phyloP scores from a whole-genome alignment of 2,797 vertebrate species.

The Mormyrops boulengeri region DNA sequence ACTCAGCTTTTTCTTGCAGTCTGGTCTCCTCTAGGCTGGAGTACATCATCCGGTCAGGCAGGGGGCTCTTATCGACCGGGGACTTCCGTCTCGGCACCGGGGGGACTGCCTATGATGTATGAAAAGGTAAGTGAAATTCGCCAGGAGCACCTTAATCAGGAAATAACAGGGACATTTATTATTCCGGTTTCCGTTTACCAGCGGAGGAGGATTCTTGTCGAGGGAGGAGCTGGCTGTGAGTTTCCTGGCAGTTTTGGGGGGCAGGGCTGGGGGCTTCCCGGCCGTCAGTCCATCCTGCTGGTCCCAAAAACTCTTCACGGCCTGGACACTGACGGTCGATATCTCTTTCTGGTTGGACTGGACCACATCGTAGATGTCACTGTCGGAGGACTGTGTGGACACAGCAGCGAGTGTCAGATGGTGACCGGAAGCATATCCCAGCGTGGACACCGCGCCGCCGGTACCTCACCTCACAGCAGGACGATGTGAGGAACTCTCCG shows the following conservation, averaged over 20 bases:
- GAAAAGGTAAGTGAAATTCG: conserved; percentile 15
- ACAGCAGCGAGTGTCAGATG: background rate
- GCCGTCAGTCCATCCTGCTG: conserved; percentile 22
- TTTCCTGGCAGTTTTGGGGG: conserved; percentile 40
- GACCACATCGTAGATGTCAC: conserved; percentile 67
- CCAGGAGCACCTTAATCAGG: background rate
- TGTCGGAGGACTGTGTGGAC: conserved; percentile 46
- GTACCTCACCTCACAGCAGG: conserved; percentile 61
- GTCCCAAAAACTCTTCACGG: conserved; percentile 32
- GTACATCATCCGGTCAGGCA: conserved; percentile 45
- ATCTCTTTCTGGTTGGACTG: conserved; percentile 40
- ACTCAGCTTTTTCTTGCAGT: conserved; percentile 14
- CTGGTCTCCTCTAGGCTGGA: conserved; percentile 53
- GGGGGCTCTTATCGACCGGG: conserved; percentile 20
- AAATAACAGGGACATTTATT: background rate
- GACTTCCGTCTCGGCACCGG: conserved; percentile 51
- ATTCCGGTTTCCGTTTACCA: conserved; percentile 27
- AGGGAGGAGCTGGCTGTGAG: background rate
- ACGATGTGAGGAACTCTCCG: conserved; percentile 68
- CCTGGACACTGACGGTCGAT: conserved; percentile 28
- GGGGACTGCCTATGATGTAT: conserved; percentile 47
- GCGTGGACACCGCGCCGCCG: accelerated
- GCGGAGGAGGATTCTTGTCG: background rate
- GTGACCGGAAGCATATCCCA: background rate
- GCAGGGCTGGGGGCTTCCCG: conserved; percentile 38